A percentile compares a stretch with the other conserved stretches of the same genome.
These are phyloP conservation scores for Julus scanicus DNA, from an alignment of 2,888 invertebrate genomes.

Conservation along the genomic window DNA sequence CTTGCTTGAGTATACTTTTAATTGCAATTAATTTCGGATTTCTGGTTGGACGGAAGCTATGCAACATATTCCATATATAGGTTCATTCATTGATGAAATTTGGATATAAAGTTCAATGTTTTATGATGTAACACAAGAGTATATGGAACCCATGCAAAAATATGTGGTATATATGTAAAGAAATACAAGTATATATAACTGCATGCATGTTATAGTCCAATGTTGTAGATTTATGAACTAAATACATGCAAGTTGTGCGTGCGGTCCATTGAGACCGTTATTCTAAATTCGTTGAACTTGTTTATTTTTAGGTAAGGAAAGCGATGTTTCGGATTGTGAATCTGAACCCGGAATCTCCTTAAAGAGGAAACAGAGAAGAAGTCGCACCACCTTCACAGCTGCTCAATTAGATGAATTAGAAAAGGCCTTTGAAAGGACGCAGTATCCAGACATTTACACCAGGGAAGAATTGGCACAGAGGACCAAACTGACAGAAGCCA, in stretches of 20 bases:
- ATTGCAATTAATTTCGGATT: slow-evolving; percentile 33
- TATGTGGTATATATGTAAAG: no score
- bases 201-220: no score
- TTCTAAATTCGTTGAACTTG: no score
- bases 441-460: slow-evolving; percentile 95
- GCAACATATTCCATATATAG: not conserved
- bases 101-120: no score
- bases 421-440: slow-evolving; percentile 89
- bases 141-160: no score
- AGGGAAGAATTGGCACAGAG: slow-evolving; percentile 90
- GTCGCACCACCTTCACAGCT: slow-evolving; percentile 93
- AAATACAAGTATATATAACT: no score
- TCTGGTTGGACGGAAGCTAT: not conserved
- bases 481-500: slow-evolving; percentile 90
- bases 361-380: slow-evolving; percentile 89
- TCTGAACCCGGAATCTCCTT: slow-evolving; percentile 90
- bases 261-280: no score
- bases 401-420: slow-evolving; percentile 92
- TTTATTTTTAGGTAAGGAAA: slow-evolving; percentile 64
- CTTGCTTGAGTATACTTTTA: not conserved
- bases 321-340: slow-evolving; percentile 80
- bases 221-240: no score
- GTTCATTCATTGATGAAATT: no score
- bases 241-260: no score
- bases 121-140: no score